These are phyloP conservation scores for Cryptotermes secundus DNA, from an alignment of 1,140 invertebrate genomes.

Conservation along the genomic window DNA sequence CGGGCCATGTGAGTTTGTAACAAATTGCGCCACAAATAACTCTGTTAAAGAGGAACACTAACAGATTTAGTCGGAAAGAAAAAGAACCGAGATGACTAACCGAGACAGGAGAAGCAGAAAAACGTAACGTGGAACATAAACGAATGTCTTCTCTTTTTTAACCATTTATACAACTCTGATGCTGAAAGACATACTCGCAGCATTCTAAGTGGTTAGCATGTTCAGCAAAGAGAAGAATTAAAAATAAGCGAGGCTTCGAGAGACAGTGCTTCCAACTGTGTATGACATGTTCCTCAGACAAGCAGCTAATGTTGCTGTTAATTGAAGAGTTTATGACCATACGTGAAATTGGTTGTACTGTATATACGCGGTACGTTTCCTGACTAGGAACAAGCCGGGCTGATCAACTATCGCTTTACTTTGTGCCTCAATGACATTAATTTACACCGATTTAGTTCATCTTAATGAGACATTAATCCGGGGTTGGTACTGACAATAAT, in stretches of 20 bases:
- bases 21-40: slow-evolving; percentile 2
- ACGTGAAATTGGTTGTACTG: no score
- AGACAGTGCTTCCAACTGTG: not conserved
- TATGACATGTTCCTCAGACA: not conserved
- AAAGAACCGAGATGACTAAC: not conserved
- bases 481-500: no score
- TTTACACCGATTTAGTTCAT: no score
- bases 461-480: no score
- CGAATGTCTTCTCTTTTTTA: not conserved
- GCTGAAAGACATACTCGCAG: not conserved
- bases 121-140: not conserved
- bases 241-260: not conserved
- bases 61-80: not conserved
- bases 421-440: no score
- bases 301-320: not conserved
- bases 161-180: not conserved
- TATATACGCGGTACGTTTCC: no score
- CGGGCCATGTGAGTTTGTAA: not conserved
- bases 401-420: no score
- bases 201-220: not conserved
- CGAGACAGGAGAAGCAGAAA: not conserved
- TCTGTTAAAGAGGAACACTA: not conserved
- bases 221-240: not conserved
- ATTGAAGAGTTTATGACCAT: no score
- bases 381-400: no score